Base-by-base conservation (phyloP, 37 sponge, comb jelly and placozoan species). In the Amphimedon queenslandica region DNA sequence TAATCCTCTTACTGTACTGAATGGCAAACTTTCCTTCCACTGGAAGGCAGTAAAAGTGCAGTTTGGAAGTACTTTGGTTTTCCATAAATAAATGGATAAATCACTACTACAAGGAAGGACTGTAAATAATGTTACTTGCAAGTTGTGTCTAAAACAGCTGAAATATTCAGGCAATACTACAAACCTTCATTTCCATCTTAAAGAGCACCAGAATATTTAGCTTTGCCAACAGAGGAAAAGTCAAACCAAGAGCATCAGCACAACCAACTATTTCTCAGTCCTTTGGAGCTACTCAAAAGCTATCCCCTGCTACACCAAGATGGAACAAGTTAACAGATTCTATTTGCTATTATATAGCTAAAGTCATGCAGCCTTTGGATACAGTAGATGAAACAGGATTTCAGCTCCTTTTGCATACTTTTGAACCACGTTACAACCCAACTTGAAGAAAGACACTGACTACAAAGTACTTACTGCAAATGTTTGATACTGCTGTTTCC, bases 341-440 rank as follows among this genome's bases (percentile, higher is more conserved):
- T 8, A 8, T 77, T 47, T 77, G 80, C 72, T 58, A 79, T 23
- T 71, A 61, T 36, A 36, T 81, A 31, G 75, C 67, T 3, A 74
- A 74, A 42, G 74, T 63, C 69, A 63, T 81, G 69, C 74, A 55
- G 66, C 82, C 82, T 25, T 47, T 38, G 2, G 64, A 60, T 57
- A 65, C 69, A 3, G 67, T 74, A 4, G 64, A 81, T 67, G 80
- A 75, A 53, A 1, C 1, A 21, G 80, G 80, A 13, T 72, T 79
- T 79, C 31, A 29, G n/a, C 57, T 72, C n/a, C 43, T 79, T 74
- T 5, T 72, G n/a, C 30, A 47, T 1, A 10, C 60, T 2, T 31
- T 79, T 56, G 61, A 72, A 27, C 80, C 71, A 18, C 71, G 80
- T 16, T 79, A 73, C 41, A 11, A 20, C 16, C 37, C 63, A 53